A percentile compares a stretch with the other conserved stretches of the same genome.
Evolutionary conservation across 2,113 vertebrate genomes (phyloP).

Genomic region (Zootoca vivipara): DNA sequence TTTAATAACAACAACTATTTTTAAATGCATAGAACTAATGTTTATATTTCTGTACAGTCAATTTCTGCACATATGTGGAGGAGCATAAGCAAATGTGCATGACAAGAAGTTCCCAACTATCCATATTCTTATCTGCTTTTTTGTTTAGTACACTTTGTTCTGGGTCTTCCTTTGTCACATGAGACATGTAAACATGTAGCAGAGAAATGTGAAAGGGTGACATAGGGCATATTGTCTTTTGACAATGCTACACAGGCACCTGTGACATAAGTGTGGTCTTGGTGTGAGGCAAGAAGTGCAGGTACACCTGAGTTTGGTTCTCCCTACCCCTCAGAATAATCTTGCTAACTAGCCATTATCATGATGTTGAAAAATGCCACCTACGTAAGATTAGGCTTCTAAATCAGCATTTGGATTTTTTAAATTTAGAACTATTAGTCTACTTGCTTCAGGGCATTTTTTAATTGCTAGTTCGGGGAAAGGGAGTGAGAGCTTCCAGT

Average conservation of each 20-base stretch:
- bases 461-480: not conserved
- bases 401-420: accelerated
- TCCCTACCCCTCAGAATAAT: not conserved
- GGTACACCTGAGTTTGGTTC: not conserved
- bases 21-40: not conserved
- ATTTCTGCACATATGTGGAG: not conserved
- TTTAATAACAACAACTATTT: not conserved
- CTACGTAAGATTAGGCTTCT: not conserved
- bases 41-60: not conserved
- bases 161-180: not conserved
- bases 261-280: not conserved
- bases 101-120: not conserved
- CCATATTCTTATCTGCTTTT: not conserved
- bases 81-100: no score
- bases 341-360: not conserved
- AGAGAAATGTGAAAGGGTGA: not conserved
- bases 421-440: conserved; percentile 6
- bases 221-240: not conserved
- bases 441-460: not conserved
- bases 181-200: not conserved
- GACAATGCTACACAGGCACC: not conserved
- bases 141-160: not conserved
- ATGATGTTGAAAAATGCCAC: not conserved
- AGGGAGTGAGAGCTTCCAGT: not conserved
- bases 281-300: not conserved